Conservation (phyloP, 2,888 invertebrate species). For the Onthophagus sagittarius region DNA sequence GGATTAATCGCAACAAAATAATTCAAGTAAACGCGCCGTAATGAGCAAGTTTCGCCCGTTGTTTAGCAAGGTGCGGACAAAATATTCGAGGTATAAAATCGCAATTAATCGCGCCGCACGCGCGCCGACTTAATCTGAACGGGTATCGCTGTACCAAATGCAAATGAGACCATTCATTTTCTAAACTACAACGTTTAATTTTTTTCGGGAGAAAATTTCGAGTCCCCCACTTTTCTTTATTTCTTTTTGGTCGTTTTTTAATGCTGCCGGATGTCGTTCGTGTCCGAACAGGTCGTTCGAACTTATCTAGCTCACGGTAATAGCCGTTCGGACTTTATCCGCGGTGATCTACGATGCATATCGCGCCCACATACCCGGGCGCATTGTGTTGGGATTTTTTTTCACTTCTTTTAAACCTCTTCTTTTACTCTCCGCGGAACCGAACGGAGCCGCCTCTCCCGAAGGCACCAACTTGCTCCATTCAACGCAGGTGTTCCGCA, state of each 20-base stretch:
- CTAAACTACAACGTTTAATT: too few relatives aligned
- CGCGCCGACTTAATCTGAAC: background rate
- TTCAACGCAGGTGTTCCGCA: slow-evolving; percentile 4
- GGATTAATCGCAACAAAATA: too few relatives aligned
- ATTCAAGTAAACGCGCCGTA: background rate
- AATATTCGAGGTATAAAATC: background rate
- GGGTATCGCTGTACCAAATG: background rate
- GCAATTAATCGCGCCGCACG: background rate
- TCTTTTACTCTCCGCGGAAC: slow-evolving; percentile 8
- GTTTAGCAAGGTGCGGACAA: background rate
- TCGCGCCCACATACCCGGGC: slow-evolving; percentile 32
- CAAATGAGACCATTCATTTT: background rate
- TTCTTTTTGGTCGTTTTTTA: too few relatives aligned
- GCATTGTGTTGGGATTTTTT: slow-evolving; percentile 31
- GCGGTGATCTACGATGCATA: slow-evolving; percentile 32
- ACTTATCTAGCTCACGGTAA: slow-evolving; percentile 19
- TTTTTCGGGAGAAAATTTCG: background rate
- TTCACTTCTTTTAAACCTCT: too few relatives aligned
- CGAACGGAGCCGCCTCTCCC: slow-evolving; percentile 21
- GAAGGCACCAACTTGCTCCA: background rate
- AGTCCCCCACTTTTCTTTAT: too few relatives aligned
- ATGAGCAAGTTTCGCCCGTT: background rate
- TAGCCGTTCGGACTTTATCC: slow-evolving; percentile 31
- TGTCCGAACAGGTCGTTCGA: slow-evolving; percentile 2
- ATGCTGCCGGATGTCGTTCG: background rate